phyloP scores from a whole-genome alignment of 2,888 invertebrate species.

The Oligia fasciuncula region DNA sequence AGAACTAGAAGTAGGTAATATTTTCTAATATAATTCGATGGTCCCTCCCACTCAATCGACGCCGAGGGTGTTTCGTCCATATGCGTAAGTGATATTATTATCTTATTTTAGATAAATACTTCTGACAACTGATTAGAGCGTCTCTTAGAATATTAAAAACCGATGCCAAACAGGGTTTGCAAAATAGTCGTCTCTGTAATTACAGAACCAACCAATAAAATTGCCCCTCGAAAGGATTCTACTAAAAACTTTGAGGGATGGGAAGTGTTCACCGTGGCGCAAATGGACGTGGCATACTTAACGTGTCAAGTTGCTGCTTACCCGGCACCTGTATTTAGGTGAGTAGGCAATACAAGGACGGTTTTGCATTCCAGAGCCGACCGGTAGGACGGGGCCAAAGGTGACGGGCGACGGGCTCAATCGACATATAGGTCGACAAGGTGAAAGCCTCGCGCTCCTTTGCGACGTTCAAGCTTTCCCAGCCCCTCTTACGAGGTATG shows the following conservation, averaged over 20 bases:
- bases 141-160: constrained; percentile 31
- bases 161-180: constrained; percentile 50
- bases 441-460: constrained; percentile 91
- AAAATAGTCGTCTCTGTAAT: constrained; percentile 77
- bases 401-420: constrained; percentile 91
- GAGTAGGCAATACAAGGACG: constrained; percentile 84
- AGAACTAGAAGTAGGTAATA: constrained; percentile 24
- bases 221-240: constrained; percentile 90
- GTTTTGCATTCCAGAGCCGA: constrained; percentile 91
- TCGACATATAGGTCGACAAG: constrained; percentile 86
- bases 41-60: not conserved
- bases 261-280: constrained; percentile 90
- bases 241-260: constrained; percentile 91
- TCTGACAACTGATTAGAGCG: constrained; percentile 34
- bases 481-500: constrained; percentile 94
- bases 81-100: constrained; percentile 27
- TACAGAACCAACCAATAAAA: constrained; percentile 93
- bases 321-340: constrained; percentile 93
- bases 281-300: constrained; percentile 89
- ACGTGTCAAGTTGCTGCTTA: constrained; percentile 93
- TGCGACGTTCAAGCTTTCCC: constrained; percentile 95
- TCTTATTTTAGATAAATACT: constrained; percentile 9
- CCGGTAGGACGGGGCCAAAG: constrained; percentile 93
- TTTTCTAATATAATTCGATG: constrained; percentile 17
- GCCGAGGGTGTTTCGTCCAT: constrained; percentile 1